A percentile compares a stretch with the other conserved stretches of the same genome.
Evolutionary conservation across 2,888 invertebrate species (phyloP).

Genomic region (Diplolepis rosae): DNA sequence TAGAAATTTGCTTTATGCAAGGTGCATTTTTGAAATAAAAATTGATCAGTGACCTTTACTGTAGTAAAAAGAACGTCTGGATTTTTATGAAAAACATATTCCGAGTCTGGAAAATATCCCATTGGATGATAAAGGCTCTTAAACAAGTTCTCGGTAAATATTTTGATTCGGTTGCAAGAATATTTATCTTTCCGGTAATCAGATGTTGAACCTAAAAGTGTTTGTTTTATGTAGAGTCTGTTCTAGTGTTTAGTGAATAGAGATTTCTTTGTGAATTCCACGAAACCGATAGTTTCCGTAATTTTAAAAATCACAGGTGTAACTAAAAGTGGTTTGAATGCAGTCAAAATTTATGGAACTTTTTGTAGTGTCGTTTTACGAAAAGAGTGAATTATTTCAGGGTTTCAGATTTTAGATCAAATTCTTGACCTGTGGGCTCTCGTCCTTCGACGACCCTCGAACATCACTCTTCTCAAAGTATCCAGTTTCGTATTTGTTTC

Average conservation of each 20-base stretch:
- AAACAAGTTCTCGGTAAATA: not conserved
- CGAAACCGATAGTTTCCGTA: no score
- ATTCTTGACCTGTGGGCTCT: conserved; percentile 8
- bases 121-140: not conserved
- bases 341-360: not conserved
- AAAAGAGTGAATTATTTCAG: conserved; percentile 17
- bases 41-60: not conserved
- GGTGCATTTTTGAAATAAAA: not conserved
- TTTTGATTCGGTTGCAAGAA: not conserved
- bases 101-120: no score
- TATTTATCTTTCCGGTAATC: not conserved
- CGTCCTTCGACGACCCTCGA: conserved; percentile 20
- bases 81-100: not conserved
- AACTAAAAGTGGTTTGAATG: not conserved
- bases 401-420: conserved; percentile 26
- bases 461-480: conserved; percentile 23
- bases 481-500: conserved; percentile 31
- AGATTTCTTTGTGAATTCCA: no score
- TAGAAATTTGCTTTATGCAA: no score
- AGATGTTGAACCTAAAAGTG: not conserved
- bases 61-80: not conserved
- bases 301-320: not conserved
- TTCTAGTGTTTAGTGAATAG: not conserved
- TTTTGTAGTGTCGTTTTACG: not conserved
- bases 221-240: not conserved